A percentile compares a stretch with the other conserved stretches of the same genome.
phyloP scores from a whole-genome alignment of 1,140 invertebrate genomes.

The Monomorium pharaonis region DNA sequence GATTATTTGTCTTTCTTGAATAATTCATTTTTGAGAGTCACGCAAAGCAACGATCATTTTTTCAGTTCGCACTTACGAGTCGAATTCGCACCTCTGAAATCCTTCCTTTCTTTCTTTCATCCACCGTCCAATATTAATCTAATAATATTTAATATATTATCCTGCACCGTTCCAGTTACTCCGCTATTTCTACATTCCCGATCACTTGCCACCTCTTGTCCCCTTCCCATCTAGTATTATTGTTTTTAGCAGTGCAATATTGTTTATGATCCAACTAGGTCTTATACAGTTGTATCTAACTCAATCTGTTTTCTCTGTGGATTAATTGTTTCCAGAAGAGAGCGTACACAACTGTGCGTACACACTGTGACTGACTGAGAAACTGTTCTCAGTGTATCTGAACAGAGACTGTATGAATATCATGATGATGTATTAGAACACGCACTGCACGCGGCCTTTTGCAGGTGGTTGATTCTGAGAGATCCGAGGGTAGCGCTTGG shows the following conservation, averaged over 20 bases:
- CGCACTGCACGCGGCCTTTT: slow-evolving; percentile 84
- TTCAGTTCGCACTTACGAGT: slow-evolving; percentile 76
- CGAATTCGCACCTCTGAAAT: slow-evolving; percentile 1
- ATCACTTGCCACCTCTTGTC: not conserved
- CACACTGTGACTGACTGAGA: slow-evolving; percentile 83
- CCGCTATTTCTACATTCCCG: not conserved
- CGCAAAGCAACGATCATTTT: slow-evolving; percentile 84
- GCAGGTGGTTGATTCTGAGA: slow-evolving; percentile 81
- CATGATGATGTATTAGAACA: slow-evolving; percentile 85
- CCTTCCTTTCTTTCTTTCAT: slow-evolving; percentile 32
- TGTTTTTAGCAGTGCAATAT: slow-evolving; percentile 60
- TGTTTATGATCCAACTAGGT: slow-evolving; percentile 65
- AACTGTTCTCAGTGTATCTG: slow-evolving; percentile 80
- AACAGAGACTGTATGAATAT: slow-evolving; percentile 84
- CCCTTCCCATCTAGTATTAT: slow-evolving; percentile 23
- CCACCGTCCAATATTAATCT: not conserved
- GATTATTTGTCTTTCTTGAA: slow-evolving; percentile 62
- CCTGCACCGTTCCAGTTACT: not conserved
- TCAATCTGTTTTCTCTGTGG: slow-evolving; percentile 84
- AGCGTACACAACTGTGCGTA: slow-evolving; percentile 76
- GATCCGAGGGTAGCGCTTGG: slow-evolving; percentile 78
- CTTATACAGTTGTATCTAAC: slow-evolving; percentile 74
- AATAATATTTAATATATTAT: not conserved
- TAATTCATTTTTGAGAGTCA: slow-evolving; percentile 72
- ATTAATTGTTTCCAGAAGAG: slow-evolving; percentile 85